A percentile compares a stretch with the other conserved stretches of the same genome.
Evolutionary conservation across 2,113 vertebrate genomes (phyloP).

Genomic region (Carassius carassius): DNA sequence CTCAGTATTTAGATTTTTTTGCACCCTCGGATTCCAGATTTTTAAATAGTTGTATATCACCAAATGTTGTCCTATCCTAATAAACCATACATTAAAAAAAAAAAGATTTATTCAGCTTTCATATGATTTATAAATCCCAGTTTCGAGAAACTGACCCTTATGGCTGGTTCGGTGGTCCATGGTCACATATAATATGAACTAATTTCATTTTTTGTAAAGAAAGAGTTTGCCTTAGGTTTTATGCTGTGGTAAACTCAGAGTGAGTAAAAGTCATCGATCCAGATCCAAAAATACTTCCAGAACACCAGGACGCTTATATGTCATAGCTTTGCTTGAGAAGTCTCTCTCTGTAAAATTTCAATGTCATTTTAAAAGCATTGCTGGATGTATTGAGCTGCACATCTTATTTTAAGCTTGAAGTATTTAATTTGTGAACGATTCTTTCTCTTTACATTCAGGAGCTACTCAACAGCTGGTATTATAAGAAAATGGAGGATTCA

Average conservation of each 20-base stretch:
- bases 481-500: constrained; percentile 79
- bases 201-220: background rate
- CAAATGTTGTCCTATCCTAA: too few species aligned
- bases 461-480: background rate
- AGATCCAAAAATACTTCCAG: constrained; percentile 3
- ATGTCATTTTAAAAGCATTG: background rate
- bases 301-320: background rate
- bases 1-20: too few species aligned
- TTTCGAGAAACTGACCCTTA: too few species aligned
- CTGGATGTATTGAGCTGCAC: background rate
- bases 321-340: background rate
- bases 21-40: too few species aligned
- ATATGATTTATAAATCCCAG: too few species aligned
- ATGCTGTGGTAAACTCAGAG: background rate
- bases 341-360: background rate
- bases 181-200: background rate
- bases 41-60: too few species aligned
- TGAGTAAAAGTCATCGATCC: background rate
- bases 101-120: too few species aligned
- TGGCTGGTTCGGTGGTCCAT: too few species aligned
- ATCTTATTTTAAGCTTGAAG: background rate
- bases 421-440: background rate
- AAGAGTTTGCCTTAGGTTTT: constrained; percentile 4
- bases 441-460: constrained; percentile 20
- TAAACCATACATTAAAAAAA: too few species aligned